phyloP scores from a whole-genome alignment of 2,797 vertebrate species.

The Loriculus beryllinus region DNA sequence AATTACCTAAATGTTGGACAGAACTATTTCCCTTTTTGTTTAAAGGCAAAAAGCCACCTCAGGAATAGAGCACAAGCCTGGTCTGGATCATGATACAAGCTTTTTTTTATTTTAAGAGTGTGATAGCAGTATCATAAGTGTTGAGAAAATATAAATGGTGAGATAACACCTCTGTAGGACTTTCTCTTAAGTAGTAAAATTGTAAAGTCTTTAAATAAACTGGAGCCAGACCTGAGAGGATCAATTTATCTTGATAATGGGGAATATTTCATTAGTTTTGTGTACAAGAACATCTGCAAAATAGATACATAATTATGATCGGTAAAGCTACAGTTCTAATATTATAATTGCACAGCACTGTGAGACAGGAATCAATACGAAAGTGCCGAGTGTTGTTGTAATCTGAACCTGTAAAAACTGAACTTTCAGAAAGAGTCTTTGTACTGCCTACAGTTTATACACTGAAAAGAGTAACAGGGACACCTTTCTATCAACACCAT shows the following conservation, averaged over 20 bases:
- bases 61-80: conserved; percentile 46
- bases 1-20: conserved; percentile 2
- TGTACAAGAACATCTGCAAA: conserved; percentile 56
- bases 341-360: neutral
- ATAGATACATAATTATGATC: neutral
- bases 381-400: neutral
- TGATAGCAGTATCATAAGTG: conserved; percentile 84
- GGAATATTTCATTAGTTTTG: conserved; percentile 65
- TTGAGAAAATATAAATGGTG: conserved; percentile 86
- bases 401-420: conserved; percentile 29
- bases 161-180: conserved; percentile 84
- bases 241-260: conserved; percentile 71
- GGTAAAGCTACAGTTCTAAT: neutral
- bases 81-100: conserved; percentile 66
- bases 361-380: neutral
- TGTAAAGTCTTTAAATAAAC: conserved; percentile 79
- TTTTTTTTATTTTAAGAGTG: conserved; percentile 80
- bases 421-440: neutral
- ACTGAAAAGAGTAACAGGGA: neutral
- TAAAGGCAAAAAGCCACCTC: neutral
- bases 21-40: neutral
- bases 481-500: neutral
- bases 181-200: conserved; percentile 81
- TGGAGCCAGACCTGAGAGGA: conserved; percentile 64
- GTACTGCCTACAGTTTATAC: neutral